These are phyloP conservation scores for Lutraria lutraria DNA, from an alignment of 2,888 invertebrate genomes.

Conservation along the genomic window DNA sequence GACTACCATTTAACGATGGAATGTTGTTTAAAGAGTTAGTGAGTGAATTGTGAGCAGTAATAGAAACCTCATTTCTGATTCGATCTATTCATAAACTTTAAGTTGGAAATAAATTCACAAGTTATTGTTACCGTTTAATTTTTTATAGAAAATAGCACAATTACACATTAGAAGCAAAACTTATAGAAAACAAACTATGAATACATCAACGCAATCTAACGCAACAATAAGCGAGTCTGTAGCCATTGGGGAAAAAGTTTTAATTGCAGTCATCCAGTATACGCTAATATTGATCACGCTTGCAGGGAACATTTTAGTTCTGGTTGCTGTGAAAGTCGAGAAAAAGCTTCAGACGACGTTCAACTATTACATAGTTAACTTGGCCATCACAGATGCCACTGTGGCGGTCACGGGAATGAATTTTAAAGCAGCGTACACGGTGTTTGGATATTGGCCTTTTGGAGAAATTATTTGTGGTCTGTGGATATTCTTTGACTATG, in stretches of 20 bases:
- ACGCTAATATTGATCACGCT: constrained; percentile 76
- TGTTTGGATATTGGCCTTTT: constrained; percentile 86
- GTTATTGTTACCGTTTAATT: too few relatives aligned
- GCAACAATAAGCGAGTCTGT: not conserved
- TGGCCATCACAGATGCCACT: constrained; percentile 82
- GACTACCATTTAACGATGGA: too few relatives aligned
- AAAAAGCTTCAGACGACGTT: constrained; percentile 84
- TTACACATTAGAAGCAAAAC: too few relatives aligned
- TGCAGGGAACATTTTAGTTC: constrained; percentile 83
- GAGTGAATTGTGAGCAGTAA: too few relatives aligned
- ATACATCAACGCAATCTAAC: not conserved
- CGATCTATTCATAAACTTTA: too few relatives aligned
- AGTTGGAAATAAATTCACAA: too few relatives aligned
- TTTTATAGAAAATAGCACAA: too few relatives aligned
- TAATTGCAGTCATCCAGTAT: constrained; percentile 73
- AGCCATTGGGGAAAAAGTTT: constrained; percentile 48
- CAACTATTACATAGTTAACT: constrained; percentile 80
- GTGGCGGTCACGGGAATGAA: constrained; percentile 85
- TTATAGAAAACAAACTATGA: not conserved
- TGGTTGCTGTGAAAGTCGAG: constrained; percentile 81
- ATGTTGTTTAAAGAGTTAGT: too few relatives aligned
- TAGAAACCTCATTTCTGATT: too few relatives aligned
- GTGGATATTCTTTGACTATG: constrained; percentile 86
- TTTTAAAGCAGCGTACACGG: constrained; percentile 82
- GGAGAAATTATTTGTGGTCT: constrained; percentile 83